A percentile compares a stretch with the other conserved stretches of the same genome.
These are phyloP conservation scores for Caprella mutica DNA, from an alignment of 2,888 invertebrate species.

Conservation along the genomic window DNA sequence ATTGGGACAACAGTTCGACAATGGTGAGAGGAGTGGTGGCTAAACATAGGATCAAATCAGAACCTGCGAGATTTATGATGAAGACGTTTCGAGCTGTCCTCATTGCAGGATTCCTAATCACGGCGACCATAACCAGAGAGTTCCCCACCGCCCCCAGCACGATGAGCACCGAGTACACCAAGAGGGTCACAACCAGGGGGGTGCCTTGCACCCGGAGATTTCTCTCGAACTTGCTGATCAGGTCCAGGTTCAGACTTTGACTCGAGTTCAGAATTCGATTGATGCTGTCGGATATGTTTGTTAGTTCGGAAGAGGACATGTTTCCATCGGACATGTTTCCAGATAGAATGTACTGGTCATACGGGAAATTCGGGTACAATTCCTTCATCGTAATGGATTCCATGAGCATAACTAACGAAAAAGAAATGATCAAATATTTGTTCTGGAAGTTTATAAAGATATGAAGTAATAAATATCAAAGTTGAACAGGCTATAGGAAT, in stretches of 20 bases:
- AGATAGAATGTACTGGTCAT: too few relatives aligned
- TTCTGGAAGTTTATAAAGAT: too few relatives aligned
- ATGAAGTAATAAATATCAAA: too few relatives aligned
- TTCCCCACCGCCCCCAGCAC: constrained; percentile 73
- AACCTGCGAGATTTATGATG: constrained; percentile 74
- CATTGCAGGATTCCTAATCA: constrained; percentile 76
- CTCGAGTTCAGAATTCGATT: constrained; percentile 18
- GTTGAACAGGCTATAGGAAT: too few relatives aligned
- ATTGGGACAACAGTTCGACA: constrained; percentile 69
- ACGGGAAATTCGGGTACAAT: too few relatives aligned
- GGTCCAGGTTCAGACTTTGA: constrained; percentile 14
- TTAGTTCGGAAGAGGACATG: constrained; percentile 15
- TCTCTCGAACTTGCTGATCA: constrained; percentile 25
- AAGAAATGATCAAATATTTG: too few relatives aligned
- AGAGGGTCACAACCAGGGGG: constrained; percentile 38
- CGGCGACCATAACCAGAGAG: constrained; percentile 64
- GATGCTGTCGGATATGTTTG: too few relatives aligned
- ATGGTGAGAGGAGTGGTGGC: constrained; percentile 82
- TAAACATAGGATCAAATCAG: constrained; percentile 69
- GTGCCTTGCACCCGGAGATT: constrained; percentile 19
- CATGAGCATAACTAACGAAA: too few relatives aligned
- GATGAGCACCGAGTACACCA: constrained; percentile 62
- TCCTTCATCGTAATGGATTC: too few relatives aligned
- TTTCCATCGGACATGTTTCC: too few relatives aligned
- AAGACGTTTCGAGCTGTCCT: constrained; percentile 85